Percentiles rank a stretch among this genome's conserved stretches.
These are phyloP conservation scores for Vidua macroura DNA, from an alignment of 2,113 vertebrate species.

Conservation along the genomic window DNA sequence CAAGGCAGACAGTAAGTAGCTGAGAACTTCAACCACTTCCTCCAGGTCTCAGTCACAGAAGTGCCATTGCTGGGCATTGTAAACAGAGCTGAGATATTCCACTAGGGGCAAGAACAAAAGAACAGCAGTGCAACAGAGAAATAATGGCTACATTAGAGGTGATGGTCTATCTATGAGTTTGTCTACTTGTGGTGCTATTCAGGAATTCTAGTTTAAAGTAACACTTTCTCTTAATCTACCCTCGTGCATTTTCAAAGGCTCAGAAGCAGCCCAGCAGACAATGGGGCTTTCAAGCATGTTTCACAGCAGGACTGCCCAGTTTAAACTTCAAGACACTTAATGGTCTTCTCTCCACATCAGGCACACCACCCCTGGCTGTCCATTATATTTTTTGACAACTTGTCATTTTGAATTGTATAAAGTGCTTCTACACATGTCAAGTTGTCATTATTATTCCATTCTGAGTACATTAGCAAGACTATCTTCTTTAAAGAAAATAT, in stretches of 20 bases:
- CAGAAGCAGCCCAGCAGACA: not conserved
- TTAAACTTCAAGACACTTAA: not conserved
- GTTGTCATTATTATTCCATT: not conserved
- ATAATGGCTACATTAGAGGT: not conserved
- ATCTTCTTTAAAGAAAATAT: not conserved
- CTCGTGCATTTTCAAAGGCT: not conserved
- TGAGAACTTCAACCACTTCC: not conserved
- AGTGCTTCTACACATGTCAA: not conserved
- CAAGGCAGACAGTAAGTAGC: not conserved
- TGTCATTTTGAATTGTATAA: constrained; percentile 11
- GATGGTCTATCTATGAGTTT: not conserved
- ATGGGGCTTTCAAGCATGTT: not conserved
- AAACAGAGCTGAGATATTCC: not conserved
- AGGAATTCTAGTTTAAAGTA: constrained; percentile 4
- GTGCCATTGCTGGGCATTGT: not conserved
- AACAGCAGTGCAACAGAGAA: not conserved
- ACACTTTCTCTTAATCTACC: not conserved
- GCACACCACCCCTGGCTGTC: not conserved
- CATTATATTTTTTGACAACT: constrained; percentile 23
- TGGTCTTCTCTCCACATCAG: not conserved
- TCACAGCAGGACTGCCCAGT: not conserved
- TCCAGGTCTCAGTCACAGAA: not conserved
- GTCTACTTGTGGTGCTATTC: not conserved
- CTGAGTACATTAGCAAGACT: not conserved
- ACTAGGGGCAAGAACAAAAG: not conserved